Conservation (phyloP, 2,113 vertebrate genomes). For the Corvus moneduloides region DNA sequence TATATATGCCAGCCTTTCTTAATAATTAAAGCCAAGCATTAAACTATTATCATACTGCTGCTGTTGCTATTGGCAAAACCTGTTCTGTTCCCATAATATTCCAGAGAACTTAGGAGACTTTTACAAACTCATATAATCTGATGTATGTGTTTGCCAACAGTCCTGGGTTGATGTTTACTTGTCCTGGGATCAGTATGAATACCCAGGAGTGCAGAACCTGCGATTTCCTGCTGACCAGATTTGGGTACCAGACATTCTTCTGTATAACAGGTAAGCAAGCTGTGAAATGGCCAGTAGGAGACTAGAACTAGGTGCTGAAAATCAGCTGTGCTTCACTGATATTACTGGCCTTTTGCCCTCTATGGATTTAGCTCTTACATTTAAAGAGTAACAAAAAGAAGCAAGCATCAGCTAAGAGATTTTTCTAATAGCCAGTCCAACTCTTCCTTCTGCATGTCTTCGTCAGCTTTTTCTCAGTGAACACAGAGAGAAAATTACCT, state of each 20-base stretch:
- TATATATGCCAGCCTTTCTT: not conserved
- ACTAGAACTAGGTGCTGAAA: not conserved
- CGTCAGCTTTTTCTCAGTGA: not conserved
- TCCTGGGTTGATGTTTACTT: constrained; percentile 86
- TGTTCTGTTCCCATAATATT: not conserved
- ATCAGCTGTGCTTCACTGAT: not conserved
- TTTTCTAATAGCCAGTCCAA: not conserved
- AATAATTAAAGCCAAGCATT: not conserved
- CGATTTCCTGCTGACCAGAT: constrained; percentile 84
- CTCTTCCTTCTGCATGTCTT: not conserved
- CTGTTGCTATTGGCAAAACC: not conserved
- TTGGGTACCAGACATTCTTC: constrained; percentile 90
- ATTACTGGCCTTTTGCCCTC: not conserved
- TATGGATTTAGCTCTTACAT: not conserved
- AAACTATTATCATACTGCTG: not conserved
- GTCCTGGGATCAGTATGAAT: constrained; percentile 82
- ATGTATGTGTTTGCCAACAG: constrained; percentile 57
- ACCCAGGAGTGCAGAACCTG: constrained; percentile 85
- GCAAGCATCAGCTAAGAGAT: not conserved
- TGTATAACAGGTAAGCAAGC: constrained; percentile 86
- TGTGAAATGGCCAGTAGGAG: accelerated
- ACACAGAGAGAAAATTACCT: not conserved
- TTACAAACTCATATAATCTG: not conserved
- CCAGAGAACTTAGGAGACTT: not conserved
- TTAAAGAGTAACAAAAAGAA: not conserved